A percentile compares a stretch with the other conserved stretches of the same genome.
phyloP scores from a whole-genome alignment of 2,113 vertebrate species.

The Charina bottae region DNA sequence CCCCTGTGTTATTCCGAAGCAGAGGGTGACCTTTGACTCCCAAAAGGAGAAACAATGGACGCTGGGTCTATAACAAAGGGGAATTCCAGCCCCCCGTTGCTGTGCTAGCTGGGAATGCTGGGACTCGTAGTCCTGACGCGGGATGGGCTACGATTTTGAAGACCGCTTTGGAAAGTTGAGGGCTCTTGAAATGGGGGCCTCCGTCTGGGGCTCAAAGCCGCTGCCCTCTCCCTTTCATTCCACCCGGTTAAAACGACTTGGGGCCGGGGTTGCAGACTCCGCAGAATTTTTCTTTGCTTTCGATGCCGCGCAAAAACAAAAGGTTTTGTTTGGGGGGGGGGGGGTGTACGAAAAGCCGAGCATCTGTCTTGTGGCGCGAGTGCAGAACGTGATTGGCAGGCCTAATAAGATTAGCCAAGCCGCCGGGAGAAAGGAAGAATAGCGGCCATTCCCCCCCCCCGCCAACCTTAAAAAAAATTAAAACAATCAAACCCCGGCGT shows the following conservation, averaged over 20 bases:
- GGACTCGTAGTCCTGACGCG: background rate
- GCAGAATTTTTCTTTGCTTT: background rate
- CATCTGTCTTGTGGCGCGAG: background rate
- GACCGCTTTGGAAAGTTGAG: background rate
- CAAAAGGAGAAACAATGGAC: background rate
- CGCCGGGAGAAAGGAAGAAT: background rate
- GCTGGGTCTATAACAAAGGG: background rate
- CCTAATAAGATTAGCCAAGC: background rate
- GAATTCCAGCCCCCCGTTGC: background rate
- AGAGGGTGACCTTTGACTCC: background rate
- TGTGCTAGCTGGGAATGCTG: background rate
- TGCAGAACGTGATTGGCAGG: background rate
- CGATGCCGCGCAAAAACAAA: background rate
- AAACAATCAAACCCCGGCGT: background rate
- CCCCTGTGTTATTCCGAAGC: background rate
- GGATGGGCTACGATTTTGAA: background rate
- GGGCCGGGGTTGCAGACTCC: background rate
- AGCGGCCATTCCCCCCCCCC: background rate
- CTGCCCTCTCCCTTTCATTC: background rate
- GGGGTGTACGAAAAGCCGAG: background rate
- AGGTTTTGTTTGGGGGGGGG: too few relatives aligned
- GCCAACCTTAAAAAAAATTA: accelerated
- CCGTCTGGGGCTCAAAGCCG: background rate
- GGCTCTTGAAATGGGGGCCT: background rate
- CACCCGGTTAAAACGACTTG: background rate